Base-by-base conservation (phyloP, 1,140 invertebrate genomes). In the Drosophila sturtevanti region DNA sequence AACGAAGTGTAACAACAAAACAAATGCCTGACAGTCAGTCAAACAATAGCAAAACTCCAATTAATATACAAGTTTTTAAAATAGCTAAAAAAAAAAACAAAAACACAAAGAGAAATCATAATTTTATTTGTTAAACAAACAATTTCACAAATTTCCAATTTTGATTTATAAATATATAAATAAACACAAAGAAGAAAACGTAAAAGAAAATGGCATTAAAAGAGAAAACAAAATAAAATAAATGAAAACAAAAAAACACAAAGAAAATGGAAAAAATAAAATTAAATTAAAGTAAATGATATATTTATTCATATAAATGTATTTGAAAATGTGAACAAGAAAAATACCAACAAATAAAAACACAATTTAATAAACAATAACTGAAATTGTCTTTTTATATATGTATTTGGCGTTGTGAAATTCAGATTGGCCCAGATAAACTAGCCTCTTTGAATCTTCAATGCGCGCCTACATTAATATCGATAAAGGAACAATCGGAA, bases 221-320 rank as follows among this genome's bases (percentile, higher is more conserved):
- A 58, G 35, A 51, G 31, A 54, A 55, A 60, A 11, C 38, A 76
- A 79, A 77, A 62, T 74, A 77, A 68, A 76, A 81, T 81, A 80
- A 68, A 66, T 14, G 14, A 0, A 54, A 60, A 11, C 22, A 70
- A 71, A 77, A 62, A 80, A 77, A 69, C 71, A 81, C 85, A 80
- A 68, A 65, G 34, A 59, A 74, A 74, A 62, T 27, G 72, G 59
- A 66, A 66, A 60, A 73, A 41, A 79, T 21, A 69, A 62, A 59
- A 77, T 58, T 78, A 82, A 89, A 87, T 71, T 73, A 82, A 89
- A 79, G 69, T 84, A 89, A 79, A 89, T 67, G 56, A 89, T 89
- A 89, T 89, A 89, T 89, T 89, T 89, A 89, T 89, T 84, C 85
- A 89, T 89, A 84, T 89, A 89, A 89, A 84, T 89, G 84, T 89